Conservation (phyloP, 2,888 invertebrate species). For the Carabus problematicus region DNA sequence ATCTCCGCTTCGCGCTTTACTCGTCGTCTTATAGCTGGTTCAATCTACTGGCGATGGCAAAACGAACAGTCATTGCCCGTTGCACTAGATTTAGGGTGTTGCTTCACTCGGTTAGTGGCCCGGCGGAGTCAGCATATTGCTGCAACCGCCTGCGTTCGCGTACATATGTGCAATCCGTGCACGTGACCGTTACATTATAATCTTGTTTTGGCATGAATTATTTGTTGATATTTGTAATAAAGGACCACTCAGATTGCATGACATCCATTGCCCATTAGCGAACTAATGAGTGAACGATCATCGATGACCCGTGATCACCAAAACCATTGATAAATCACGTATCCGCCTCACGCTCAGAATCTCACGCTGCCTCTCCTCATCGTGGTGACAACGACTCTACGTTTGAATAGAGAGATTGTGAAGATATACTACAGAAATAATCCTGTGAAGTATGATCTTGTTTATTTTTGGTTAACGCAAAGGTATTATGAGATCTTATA, state of each 20-base stretch:
- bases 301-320: slow-evolving; percentile 49
- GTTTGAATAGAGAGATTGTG: slow-evolving; percentile 62
- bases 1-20: too few species aligned
- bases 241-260: slow-evolving; percentile 54
- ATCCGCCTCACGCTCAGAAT: slow-evolving; percentile 63
- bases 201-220: too few species aligned
- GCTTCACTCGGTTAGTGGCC: too few species aligned
- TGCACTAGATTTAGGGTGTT: too few species aligned
- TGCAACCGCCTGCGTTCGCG: too few species aligned
- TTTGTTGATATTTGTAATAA: slow-evolving; percentile 3
- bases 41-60: too few species aligned
- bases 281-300: slow-evolving; percentile 53
- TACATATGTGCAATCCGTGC: too few species aligned
- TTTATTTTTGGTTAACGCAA: not conserved
- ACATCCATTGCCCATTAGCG: slow-evolving; percentile 45
- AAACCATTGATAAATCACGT: slow-evolving; percentile 44
- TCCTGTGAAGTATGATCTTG: slow-evolving; percentile 67
- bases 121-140: too few species aligned
- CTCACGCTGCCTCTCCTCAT: slow-evolving; percentile 65
- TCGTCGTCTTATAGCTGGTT: too few species aligned
- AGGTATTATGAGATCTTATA: too few species aligned
- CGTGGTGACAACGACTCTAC: slow-evolving; percentile 65
- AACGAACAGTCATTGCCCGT: too few species aligned
- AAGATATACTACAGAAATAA: slow-evolving; percentile 74
- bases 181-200: too few species aligned